These are phyloP conservation scores for Phaethornis superciliosus DNA, from an alignment of 2,113 vertebrate genomes.

Conservation along the genomic window DNA sequence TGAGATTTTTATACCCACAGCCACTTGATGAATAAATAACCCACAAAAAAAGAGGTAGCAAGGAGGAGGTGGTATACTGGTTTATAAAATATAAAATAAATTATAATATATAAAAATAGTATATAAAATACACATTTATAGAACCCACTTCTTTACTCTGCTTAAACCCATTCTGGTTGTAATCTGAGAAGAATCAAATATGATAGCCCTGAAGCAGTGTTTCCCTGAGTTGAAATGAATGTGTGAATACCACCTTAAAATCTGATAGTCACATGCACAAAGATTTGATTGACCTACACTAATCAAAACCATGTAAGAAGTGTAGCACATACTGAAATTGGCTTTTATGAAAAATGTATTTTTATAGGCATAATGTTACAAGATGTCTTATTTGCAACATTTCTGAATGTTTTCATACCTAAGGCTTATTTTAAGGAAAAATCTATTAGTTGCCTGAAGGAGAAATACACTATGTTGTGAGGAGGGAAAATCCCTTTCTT, in stretches of 20 bases:
- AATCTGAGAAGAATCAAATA: not conserved
- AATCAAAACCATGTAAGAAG: not conserved
- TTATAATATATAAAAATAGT: too few species aligned
- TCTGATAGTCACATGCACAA: not conserved
- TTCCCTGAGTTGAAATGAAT: not conserved
- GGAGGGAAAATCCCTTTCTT: constrained; percentile 2
- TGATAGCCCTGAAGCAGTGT: not conserved
- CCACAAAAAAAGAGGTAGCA: not conserved
- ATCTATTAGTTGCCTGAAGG: not conserved
- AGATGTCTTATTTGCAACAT: not conserved
- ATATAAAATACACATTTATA: not conserved
- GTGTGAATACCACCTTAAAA: not conserved
- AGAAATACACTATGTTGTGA: not conserved
- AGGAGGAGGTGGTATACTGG: not conserved
- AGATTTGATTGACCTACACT: not conserved
- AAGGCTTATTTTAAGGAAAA: not conserved
- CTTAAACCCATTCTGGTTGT: not conserved
- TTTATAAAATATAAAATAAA: too few species aligned
- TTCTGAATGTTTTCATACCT: not conserved
- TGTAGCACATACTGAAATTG: not conserved
- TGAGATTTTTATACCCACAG: not conserved
- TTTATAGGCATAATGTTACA: not conserved
- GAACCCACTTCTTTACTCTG: not conserved
- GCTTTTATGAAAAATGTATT: not conserved
- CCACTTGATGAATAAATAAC: not conserved